A percentile compares a stretch with the other conserved stretches of the same genome.
Evolutionary conservation across 2,888 invertebrate genomes (phyloP).

Genomic region (Pammene aurita): DNA sequence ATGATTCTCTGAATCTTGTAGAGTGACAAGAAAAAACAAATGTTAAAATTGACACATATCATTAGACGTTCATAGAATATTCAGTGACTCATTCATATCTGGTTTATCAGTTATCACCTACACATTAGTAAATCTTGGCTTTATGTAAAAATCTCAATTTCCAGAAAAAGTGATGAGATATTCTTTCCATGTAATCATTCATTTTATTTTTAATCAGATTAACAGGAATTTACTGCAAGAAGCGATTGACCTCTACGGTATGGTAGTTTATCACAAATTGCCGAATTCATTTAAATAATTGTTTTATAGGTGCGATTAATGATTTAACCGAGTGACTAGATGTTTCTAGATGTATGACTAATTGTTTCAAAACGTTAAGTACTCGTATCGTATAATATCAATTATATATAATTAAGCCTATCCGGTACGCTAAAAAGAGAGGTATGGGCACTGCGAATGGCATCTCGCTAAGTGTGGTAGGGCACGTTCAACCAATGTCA

Average conservation of each 20-base stretch:
- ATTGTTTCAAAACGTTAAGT: neutral
- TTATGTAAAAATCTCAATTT: neutral
- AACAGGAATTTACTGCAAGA: too few relatives aligned
- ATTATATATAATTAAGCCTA: too few relatives aligned
- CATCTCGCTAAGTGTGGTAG: too few relatives aligned
- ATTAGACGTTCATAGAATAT: neutral
- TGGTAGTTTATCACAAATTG: neutral
- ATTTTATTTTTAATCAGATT: neutral
- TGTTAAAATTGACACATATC: neutral
- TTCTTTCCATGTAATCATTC: too few relatives aligned
- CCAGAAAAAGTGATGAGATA: too few relatives aligned
- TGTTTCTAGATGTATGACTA: neutral
- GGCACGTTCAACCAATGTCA: too few relatives aligned
- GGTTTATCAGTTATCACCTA: neutral
- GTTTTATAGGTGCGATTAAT: neutral
- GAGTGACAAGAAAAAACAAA: neutral
- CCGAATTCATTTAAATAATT: constrained; percentile 7
- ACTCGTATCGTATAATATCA: too few relatives aligned
- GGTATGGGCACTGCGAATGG: too few relatives aligned
- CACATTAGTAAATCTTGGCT: neutral
- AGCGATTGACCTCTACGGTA: too few relatives aligned
- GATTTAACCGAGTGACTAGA: neutral
- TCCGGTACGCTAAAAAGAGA: too few relatives aligned
- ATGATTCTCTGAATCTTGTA: neutral
- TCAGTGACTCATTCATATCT: neutral